Base-by-base conservation (phyloP, 1,140 invertebrate species). In the Trialeurodes vaporariorum region DNA sequence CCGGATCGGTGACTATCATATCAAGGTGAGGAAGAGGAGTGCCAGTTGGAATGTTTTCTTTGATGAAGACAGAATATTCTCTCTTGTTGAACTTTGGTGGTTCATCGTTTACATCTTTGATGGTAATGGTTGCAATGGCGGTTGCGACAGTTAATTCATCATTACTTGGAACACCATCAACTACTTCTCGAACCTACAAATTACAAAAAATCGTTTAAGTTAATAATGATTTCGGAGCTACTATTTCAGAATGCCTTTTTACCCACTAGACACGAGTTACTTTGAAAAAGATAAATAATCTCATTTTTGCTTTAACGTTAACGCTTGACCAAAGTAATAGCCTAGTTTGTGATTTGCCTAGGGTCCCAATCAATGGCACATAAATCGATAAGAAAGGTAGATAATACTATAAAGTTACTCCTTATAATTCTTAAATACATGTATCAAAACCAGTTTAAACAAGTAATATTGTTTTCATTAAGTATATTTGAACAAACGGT, bases 61-160 rank as follows among this genome's bases (percentile, higher is more conserved):
- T 85, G 67, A 94, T 85, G 61, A 86, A 84, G 9, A 93, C 88
- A 59, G 80, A 83, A 77, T 93, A 94, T 75, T 94, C 91, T 40
- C 86, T 83, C 58, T 83, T 81, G 79, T 91, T 91, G 77, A 93
- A 93, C 21, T 81, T 79, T 0, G 95, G 96, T 0, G 93, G 86
- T 72, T 93, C 92, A 77, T 98, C 95, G 78, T 98, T 98, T 0
- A 96, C 92, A 79, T 96, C 94, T 74, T 86, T 85, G 69, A 96
- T 90, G 25, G 89, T 93, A 17, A 97, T 85, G 0, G 85, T 92
- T 12, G 91, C 87, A 59, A 87, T 84, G 1, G 88, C 84, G 11
- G 81, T 81, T 2, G 87, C 83, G 17, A 84, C 82, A 0, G 88
- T 88, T 24, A 84, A 75, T 2, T 84, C 75, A 72, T 90, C 87